These are phyloP conservation scores for Eudyptes chrysolophus DNA, from an alignment of 2,113 vertebrate species.

Conservation along the genomic window DNA sequence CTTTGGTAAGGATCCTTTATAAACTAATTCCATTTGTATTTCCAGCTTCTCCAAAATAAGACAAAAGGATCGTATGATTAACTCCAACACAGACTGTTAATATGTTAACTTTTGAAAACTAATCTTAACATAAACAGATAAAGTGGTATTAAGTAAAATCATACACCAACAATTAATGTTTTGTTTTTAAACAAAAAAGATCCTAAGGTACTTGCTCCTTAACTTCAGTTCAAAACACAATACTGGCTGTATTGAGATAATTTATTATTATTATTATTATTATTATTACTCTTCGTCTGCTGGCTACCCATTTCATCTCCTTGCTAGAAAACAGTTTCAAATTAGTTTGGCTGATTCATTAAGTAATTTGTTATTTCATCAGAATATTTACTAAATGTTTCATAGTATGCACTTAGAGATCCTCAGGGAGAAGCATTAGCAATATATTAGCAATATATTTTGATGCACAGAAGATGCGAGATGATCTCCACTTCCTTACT, in stretches of 20 bases:
- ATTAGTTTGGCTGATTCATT: background rate
- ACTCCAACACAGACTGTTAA: background rate
- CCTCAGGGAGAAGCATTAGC: background rate
- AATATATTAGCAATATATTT: background rate
- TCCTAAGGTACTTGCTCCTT: background rate
- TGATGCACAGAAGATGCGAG: background rate
- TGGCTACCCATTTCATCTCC: background rate
- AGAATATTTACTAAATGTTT: background rate
- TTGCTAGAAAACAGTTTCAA: background rate
- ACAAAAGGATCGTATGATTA: background rate
- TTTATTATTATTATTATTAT: background rate
- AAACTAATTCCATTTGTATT: background rate
- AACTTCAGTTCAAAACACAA: background rate
- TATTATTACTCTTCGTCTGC: background rate
- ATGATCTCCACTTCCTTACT: background rate
- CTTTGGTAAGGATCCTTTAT: background rate
- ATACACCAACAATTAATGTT: background rate
- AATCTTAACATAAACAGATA: background rate
- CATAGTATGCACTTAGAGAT: background rate
- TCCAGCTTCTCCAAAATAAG: background rate
- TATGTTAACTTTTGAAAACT: background rate
- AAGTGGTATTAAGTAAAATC: background rate
- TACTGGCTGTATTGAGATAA: background rate
- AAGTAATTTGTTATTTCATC: background rate
- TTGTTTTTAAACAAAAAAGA: background rate